Evolutionary conservation across 2,888 invertebrate species (phyloP).

Genomic region (Eustalomyia histrio): DNA sequence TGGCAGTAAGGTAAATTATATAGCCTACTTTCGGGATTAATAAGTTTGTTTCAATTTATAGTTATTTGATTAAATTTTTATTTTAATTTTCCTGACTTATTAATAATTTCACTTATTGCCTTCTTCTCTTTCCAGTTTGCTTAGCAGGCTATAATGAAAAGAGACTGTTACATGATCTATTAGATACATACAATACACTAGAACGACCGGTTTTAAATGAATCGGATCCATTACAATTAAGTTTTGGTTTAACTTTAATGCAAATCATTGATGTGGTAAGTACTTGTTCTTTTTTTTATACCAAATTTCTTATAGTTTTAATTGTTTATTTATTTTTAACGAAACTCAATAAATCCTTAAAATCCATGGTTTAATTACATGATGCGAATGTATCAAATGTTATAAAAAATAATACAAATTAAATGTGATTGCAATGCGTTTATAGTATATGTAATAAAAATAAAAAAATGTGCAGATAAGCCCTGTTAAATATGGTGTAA

Average conservation of each 20-base stretch:
- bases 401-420: background rate
- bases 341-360: constrained; percentile 16
- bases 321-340: background rate
- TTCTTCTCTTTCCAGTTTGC: constrained; percentile 77
- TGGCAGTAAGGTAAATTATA: no score
- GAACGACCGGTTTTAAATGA: constrained; percentile 97
- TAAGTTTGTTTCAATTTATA: no score
- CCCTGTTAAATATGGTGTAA: constrained; percentile 4
- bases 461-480: constrained; percentile 18
- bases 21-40: no score
- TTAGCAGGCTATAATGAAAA: constrained; percentile 94
- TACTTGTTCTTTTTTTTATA: constrained; percentile 68
- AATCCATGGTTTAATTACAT: background rate
- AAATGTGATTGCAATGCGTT: constrained; percentile 21
- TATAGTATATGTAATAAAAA: background rate
- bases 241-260: constrained; percentile 97
- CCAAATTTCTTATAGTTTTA: background rate
- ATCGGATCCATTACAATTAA: constrained; percentile 96
- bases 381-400: background rate
- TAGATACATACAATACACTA: constrained; percentile 95
- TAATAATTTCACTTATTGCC: constrained; percentile 2
- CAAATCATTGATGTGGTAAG: constrained; percentile 98
- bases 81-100: no score
- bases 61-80: no score
- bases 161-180: constrained; percentile 92